Conservation (phyloP, 2,113 vertebrate genomes). For the Machaerirhynchus nigripectus region DNA sequence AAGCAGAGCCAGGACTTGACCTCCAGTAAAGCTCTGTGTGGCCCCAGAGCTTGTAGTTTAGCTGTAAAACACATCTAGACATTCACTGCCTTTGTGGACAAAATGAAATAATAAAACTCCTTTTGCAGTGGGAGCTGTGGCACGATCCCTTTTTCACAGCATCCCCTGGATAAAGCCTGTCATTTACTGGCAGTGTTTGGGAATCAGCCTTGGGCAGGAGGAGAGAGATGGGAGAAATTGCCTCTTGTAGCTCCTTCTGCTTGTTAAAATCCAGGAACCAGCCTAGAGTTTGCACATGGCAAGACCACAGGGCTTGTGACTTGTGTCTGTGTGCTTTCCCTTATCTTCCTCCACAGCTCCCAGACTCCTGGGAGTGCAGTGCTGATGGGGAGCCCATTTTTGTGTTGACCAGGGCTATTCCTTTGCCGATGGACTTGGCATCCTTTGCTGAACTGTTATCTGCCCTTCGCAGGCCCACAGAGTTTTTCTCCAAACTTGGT, state of each 20-base stretch:
- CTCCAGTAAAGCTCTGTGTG: not conserved
- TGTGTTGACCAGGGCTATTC: not conserved
- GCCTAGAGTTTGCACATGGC: not conserved
- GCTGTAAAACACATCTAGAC: not conserved
- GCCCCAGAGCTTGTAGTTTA: not conserved
- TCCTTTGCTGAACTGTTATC: slow-evolving; percentile 21
- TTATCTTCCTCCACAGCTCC: slow-evolving; percentile 21
- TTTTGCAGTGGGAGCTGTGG: not conserved
- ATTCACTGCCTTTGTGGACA: not conserved
- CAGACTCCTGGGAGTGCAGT: not conserved
- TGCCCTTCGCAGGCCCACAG: not conserved
- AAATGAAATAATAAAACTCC: not conserved
- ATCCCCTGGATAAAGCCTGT: not conserved
- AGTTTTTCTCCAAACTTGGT: not conserved
- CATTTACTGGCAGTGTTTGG: not conserved
- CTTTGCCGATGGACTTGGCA: not conserved
- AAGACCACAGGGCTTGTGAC: not conserved
- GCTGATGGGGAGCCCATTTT: not conserved
- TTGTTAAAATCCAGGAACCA: not conserved
- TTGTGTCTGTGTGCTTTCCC: not conserved
- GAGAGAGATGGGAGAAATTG: not conserved
- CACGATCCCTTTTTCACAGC: not conserved
- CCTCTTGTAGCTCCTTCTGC: not conserved
- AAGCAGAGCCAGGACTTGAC: not conserved
- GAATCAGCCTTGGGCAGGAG: not conserved